These are phyloP conservation scores for Gambusia holbrooki DNA, from an alignment of 2,113 vertebrate species.

Conservation along the genomic window DNA sequence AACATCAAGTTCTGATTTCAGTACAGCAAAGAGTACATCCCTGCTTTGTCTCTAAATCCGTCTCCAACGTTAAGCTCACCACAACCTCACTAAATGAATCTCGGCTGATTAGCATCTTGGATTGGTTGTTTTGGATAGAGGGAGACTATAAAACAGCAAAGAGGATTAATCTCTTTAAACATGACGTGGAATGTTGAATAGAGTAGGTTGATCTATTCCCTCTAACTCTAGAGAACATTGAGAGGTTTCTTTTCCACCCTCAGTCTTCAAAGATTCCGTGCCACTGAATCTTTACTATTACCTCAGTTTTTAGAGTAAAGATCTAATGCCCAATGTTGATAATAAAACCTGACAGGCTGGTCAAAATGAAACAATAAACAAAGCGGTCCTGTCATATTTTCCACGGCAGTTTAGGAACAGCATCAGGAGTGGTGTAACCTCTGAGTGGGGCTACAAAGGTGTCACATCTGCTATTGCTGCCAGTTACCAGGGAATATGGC, in stretches of 20 bases:
- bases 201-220: background rate
- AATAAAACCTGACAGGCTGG: slow-evolving; percentile 24
- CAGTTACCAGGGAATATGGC: slow-evolving; percentile 41
- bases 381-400: slow-evolving; percentile 61
- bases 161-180: slow-evolving; percentile 14
- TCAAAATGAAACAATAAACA: slow-evolving; percentile 27
- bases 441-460: slow-evolving; percentile 40
- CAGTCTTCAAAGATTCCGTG: background rate
- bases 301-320: too few species aligned
- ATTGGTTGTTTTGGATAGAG: slow-evolving; percentile 52
- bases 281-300: too few species aligned
- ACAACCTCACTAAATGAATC: slow-evolving; percentile 40
- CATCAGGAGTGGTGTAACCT: slow-evolving; percentile 30
- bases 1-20: slow-evolving; percentile 60
- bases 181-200: slow-evolving; percentile 19
- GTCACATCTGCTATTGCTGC: slow-evolving; percentile 44
- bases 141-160: slow-evolving; percentile 31
- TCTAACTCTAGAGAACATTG: slow-evolving; percentile 22
- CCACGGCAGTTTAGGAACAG: slow-evolving; percentile 35
- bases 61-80: slow-evolving; percentile 38
- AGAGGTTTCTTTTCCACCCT: background rate
- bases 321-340: slow-evolving; percentile 1
- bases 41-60: slow-evolving; percentile 46
- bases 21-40: slow-evolving; percentile 32
- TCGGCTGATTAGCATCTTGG: slow-evolving; percentile 62